These are phyloP conservation scores for Campylomormyrus numenius DNA, from an alignment of 2,113 vertebrate genomes.

Conservation along the genomic window DNA sequence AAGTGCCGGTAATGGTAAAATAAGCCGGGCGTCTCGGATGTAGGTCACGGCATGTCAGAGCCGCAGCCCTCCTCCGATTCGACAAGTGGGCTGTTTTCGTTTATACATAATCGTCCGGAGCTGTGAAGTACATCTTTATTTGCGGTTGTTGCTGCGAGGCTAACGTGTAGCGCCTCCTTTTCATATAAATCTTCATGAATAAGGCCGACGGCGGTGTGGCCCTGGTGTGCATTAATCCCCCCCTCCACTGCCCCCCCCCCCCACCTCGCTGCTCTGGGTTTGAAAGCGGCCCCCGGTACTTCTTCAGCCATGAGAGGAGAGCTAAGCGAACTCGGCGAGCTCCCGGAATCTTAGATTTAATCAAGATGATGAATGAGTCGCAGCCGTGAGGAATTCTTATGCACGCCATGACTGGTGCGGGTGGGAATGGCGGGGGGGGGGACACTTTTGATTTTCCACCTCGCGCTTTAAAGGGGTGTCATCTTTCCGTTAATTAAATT, in stretches of 20 bases:
- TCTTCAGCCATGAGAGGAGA: neutral
- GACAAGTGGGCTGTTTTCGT: slow-evolving; percentile 4
- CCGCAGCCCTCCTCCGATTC: neutral
- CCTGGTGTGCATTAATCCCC: slow-evolving; percentile 1
- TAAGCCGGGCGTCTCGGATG: neutral
- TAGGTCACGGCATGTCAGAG: neutral
- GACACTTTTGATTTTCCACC: neutral
- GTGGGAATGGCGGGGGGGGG: neutral
- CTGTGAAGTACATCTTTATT: slow-evolving; percentile 12
- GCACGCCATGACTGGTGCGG: neutral
- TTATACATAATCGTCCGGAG: neutral
- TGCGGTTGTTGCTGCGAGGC: neutral
- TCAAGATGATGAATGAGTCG: slow-evolving; percentile 10
- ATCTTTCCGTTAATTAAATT: slow-evolving; percentile 14
- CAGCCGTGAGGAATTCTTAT: neutral
- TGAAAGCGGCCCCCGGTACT: neutral
- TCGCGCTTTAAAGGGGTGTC: neutral
- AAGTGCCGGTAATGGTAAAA: neutral
- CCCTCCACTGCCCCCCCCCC: neutral
- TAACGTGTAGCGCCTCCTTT: neutral
- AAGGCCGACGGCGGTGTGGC: neutral
- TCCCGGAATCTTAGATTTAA: slow-evolving; percentile 13
- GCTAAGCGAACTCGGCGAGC: neutral
- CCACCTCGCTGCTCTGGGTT: neutral
- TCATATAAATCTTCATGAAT: slow-evolving; percentile 6